Evolutionary conservation across 1,140 invertebrate species (phyloP), one percentile per base, ranked within the genome.

Genomic region (Sitobion miscanthi): DNA sequence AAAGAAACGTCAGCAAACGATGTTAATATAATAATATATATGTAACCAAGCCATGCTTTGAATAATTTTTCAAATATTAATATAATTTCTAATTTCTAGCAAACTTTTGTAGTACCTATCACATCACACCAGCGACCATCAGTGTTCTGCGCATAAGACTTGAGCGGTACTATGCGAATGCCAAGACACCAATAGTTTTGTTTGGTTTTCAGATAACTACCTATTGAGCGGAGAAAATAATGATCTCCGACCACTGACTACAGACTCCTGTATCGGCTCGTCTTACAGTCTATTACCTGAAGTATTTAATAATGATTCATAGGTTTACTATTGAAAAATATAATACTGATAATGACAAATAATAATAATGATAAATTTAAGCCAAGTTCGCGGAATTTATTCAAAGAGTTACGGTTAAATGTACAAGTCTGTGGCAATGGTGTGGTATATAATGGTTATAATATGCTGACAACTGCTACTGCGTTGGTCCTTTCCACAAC

Each of bases 401-500:
- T 57, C 49, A 20, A 89, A 89, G 52, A 89, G 35, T 42, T 89
- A 57, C 35, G 35, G 88, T 57, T 42, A 42, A 42, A 89, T 38
- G 20, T 54, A 30, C 35, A 35, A 89, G 87, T 38, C 49, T 57
- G 87, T 89, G 35, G 52, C 45, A 21, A 25, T 25, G 21, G 87
- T 57, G 38, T 17, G 14, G 38, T 14, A 69, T 90, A 90, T 90
- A 90, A 90, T 69, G 89, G 42, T 42, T 9, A 90, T 90, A 90
- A 90, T 90, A 90, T n/a, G 25, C 62, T 30, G 42, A 90, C 87
- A 25, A 57, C 88, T 38, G n/a, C 54, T 57, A 45, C 57, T 25
- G 0, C 38, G 54, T 25, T 25, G 54, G 54, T 93, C 82, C 91
- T 93, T 93, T 93, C 91, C 35, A 93, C 49, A 85, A 93, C 91